These are phyloP conservation scores for Anodontia alba DNA, from an alignment of 2,888 invertebrate species.

Conservation along the genomic window DNA sequence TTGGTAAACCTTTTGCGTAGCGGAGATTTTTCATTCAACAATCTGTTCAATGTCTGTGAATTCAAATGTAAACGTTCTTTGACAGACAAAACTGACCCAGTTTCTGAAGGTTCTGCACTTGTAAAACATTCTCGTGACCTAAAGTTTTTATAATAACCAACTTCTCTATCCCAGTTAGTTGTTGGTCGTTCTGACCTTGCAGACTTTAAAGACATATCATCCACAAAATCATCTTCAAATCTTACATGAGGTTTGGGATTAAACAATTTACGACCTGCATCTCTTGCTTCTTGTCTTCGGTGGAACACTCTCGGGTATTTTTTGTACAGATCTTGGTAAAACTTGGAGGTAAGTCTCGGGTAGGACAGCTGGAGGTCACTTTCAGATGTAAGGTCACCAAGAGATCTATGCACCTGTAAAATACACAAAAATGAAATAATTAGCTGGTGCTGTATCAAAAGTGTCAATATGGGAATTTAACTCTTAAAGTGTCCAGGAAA, in stretches of 20 bases:
- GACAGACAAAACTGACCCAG: slow-evolving; percentile 53
- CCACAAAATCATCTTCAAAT: slow-evolving; percentile 59
- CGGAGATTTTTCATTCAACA: slow-evolving; percentile 57
- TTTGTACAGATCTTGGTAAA: slow-evolving; percentile 59
- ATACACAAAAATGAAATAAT: too few species aligned
- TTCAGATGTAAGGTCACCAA: slow-evolving; percentile 48
- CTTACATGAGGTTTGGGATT: slow-evolving; percentile 59
- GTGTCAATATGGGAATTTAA: neutral
- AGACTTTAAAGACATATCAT: slow-evolving; percentile 26
- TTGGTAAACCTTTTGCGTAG: slow-evolving; percentile 35
- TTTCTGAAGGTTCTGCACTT: slow-evolving; percentile 58
- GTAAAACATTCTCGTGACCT: slow-evolving; percentile 53
- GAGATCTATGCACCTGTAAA: slow-evolving; percentile 54
- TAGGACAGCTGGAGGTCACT: slow-evolving; percentile 29
- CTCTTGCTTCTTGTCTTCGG: slow-evolving; percentile 39
- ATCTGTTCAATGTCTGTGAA: slow-evolving; percentile 49
- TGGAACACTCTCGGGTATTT: slow-evolving; percentile 68
- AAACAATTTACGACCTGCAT: slow-evolving; percentile 55
- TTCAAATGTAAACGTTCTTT: slow-evolving; percentile 50
- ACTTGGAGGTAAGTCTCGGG: slow-evolving; percentile 54
- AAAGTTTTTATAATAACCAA: slow-evolving; percentile 45
- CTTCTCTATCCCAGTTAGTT: slow-evolving; percentile 60
- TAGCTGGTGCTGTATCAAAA: too few species aligned
- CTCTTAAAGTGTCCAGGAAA: neutral
- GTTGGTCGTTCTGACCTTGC: slow-evolving; percentile 43